Base-by-base conservation (phyloP, 2,888 invertebrate genomes). In the Tinea semifulvella region DNA sequence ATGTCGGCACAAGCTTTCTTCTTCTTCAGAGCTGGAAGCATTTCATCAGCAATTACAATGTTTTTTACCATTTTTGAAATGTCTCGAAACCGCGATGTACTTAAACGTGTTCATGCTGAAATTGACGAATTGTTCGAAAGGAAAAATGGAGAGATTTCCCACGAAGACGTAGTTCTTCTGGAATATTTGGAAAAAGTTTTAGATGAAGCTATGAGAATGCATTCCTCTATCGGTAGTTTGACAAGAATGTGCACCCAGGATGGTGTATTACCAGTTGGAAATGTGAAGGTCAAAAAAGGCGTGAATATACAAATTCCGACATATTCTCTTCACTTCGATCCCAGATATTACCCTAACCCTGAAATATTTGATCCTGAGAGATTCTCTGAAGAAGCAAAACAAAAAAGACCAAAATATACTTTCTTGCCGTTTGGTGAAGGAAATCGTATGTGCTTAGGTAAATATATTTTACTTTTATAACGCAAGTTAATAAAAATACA, bases 371-470 rank as follows among this genome's bases (percentile, higher is more conserved):
- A 81, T 50, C 82, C 82, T 2, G 75, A 80, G 26, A 63, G 84
- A 49, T 84, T 84, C 60, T 53, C 60, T 18, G 53, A 57, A 1
- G 62, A 64, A 22, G 56, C 52, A 1, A 57, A 56, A 47, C 53
- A 54, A 38, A 54, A 55, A 22, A 49, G 61, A 0, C 57, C 50
- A 39, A 65, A 66, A 13, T 51, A 56, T 19, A 57, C 60, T 0
- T 81, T 67, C 45, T 52, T 74, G 53, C 76, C 81, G 1, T 82
- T 81, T 50, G 81, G 82, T 1, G 70, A 60, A 53, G 81, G 81
- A 1, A 65, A 67, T 2, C 58, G 82, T 25, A 56, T 63, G 14
- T 82, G 82, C 48, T 67, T 82, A 1, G 82, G 81, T 48, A 53
- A 57, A 47, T 60, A 2, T 3, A 31, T 3, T 13, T 14, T 31